Base-by-base conservation (phyloP, 2,888 invertebrate species). In the Drosophila peninsularis region DNA sequence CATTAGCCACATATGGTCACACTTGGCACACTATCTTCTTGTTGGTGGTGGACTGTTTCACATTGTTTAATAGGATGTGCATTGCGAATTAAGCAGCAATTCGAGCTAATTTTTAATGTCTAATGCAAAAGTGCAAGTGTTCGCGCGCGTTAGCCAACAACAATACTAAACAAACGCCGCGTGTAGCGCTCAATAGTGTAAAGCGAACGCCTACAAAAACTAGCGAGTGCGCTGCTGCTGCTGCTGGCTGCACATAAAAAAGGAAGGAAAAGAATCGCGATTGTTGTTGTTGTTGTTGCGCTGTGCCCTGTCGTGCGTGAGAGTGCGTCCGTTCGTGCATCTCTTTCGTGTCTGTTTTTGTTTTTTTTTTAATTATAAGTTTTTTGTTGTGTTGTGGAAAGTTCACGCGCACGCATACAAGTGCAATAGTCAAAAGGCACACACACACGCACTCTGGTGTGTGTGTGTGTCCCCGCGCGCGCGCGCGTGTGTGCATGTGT, bases 1-100 rank as follows among this genome's bases (percentile, higher is more conserved):
- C 9, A 19, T 19, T 64, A 37, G 24, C 30, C 7, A 7, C 13
- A 27, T 62, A 47, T 78, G 75, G 75, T 62, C 78, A 78, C 74
- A 68, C 64, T 58, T 55, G 34, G 36, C 49, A 42, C 66, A 62
- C 62, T 63, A 77, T 72, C 73, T 66, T 77, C 63, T 62, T 75
- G 75, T 72, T 73, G 74, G 78, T 75, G 76, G 70, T 79, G 66
- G 58, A 80, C 63, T 75, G 71, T 67, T 77, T 77, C 73, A 69
- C 69, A 73, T 77, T 80, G 78, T 65, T 79, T 74, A 75, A 65
- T 70, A 41, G 68, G 63, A 75, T 71, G 67, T 82, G 62, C 70
- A 68, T 75, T 57, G 78, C 73, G 61, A 81, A 74, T 80, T 67
- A 47, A 64, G 60, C 60, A 73, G 66, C 74, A 77, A 83, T 71